These are phyloP conservation scores for Homarus gammarus DNA, from an alignment of 2,888 invertebrate genomes.

Conservation along the genomic window DNA sequence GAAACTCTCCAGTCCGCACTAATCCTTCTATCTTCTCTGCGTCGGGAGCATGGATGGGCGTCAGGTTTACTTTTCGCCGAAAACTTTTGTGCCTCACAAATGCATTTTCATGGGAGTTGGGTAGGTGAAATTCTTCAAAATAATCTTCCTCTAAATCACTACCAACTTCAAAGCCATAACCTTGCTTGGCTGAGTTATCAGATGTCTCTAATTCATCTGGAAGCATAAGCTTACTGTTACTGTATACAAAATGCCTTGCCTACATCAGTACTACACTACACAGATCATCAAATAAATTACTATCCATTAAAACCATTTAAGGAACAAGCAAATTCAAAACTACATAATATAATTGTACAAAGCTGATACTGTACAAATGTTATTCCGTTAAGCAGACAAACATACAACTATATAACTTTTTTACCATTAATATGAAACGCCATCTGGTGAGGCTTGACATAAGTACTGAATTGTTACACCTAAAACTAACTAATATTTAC, in stretches of 20 bases:
- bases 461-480: no score
- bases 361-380: no score
- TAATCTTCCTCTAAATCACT: conserved; percentile 77
- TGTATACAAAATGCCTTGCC: neutral
- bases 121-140: conserved; percentile 78
- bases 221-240: conserved; percentile 40
- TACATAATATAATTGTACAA: no score
- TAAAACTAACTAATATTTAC: no score
- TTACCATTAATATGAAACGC: no score
- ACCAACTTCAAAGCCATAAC: conserved; percentile 63
- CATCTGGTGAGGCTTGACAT: no score
- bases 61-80: conserved; percentile 77
- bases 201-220: conserved; percentile 59
- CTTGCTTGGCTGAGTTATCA: conserved; percentile 59
- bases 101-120: conserved; percentile 78
- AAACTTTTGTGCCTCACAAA: conserved; percentile 78
- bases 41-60: conserved; percentile 76
- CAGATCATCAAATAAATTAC: neutral
- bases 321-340: no score
- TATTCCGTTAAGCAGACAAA: no score
- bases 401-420: no score
- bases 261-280: neutral
- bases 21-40: conserved; percentile 77
- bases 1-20: conserved; percentile 76
- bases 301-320: no score